A percentile compares a stretch with the other conserved stretches of the same genome.
phyloP scores from a whole-genome alignment of 2,113 vertebrate genomes.

The Indri indri region DNA sequence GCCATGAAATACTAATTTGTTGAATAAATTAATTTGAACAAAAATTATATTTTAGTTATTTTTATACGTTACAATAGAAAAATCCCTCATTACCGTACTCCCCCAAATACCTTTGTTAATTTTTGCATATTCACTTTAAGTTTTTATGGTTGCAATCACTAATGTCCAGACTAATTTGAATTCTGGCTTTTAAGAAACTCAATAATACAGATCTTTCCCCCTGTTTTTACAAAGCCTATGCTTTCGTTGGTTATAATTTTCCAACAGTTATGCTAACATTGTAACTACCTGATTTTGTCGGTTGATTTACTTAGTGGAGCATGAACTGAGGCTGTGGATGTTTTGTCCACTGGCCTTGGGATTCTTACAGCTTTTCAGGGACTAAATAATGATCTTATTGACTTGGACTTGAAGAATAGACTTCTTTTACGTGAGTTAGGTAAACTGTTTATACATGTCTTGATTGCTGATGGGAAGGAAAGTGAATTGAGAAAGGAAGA shows the following conservation, averaged over 20 bases:
- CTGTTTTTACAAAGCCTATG: neutral
- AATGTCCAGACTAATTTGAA: neutral
- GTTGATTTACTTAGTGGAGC: neutral
- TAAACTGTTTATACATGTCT: neutral
- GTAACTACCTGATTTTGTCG: neutral
- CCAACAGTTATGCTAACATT: neutral
- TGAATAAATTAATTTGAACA: neutral
- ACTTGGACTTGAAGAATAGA: neutral
- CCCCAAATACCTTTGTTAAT: neutral
- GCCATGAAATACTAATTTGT: neutral
- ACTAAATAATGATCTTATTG: neutral
- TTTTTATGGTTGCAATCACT: neutral
- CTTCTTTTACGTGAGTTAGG: neutral
- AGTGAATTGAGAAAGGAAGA: neutral
- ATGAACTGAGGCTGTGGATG: neutral
- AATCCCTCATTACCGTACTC: neutral
- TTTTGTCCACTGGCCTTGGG: neutral
- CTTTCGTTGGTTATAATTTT: neutral
- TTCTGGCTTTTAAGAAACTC: neutral
- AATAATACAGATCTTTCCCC: neutral
- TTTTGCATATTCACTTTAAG: neutral
- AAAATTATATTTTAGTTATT: neutral
- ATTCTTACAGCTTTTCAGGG: neutral
- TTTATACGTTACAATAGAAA: neutral
- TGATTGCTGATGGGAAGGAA: neutral